Evolutionary conservation across 2,113 vertebrate species (phyloP).

Genomic region (Anseranas semipalmata): DNA sequence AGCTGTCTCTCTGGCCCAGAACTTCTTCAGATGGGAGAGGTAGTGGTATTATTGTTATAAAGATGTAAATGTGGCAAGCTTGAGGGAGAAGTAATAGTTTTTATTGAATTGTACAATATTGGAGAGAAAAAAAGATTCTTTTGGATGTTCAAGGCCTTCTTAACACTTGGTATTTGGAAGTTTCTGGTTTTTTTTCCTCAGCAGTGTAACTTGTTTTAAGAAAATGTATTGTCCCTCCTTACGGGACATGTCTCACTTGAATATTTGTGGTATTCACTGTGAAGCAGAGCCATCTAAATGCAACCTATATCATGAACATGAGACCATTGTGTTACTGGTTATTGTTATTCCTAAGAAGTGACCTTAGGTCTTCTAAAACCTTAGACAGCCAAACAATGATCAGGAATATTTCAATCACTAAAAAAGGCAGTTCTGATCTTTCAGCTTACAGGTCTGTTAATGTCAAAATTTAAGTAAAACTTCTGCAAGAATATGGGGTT

Average conservation of each 20-base stretch:
- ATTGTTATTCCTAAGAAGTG: not conserved
- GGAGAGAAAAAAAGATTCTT: not conserved
- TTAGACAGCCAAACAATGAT: not conserved
- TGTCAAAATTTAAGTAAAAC: not conserved
- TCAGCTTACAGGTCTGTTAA: not conserved
- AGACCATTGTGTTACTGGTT: not conserved
- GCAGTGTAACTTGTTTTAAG: not conserved
- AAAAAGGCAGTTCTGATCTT: not conserved
- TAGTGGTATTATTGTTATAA: not conserved
- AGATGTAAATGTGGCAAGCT: not conserved
- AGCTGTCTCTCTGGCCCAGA: not conserved
- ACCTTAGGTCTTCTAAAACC: not conserved
- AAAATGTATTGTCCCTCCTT: not conserved
- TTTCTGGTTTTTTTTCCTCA: not conserved
- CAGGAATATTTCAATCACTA: not conserved
- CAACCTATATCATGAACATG: not conserved
- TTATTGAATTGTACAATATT: not conserved
- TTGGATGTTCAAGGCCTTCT: not conserved
- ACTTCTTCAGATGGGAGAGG: not conserved
- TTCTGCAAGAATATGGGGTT: rapidly evolving
- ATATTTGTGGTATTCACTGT: not conserved
- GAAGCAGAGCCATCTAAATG: not conserved
- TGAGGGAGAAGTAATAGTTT: not conserved
- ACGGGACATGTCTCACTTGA: not conserved
- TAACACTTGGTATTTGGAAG: not conserved